Evolutionary conservation across 2,113 vertebrate species (phyloP).

Genomic region (Anhinga anhinga): DNA sequence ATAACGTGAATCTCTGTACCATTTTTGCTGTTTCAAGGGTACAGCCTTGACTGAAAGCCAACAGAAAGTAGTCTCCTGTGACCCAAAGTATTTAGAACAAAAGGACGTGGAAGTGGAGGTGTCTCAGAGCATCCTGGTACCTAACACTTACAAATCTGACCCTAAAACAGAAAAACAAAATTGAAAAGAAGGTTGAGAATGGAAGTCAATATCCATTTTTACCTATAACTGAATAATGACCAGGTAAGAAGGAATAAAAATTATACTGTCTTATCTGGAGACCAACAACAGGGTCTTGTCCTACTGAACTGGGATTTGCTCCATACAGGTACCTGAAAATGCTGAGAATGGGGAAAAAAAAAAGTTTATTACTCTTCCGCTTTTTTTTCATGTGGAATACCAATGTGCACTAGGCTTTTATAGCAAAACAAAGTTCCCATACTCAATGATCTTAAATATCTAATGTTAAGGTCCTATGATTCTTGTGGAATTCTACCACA

Average conservation of each 20-base stretch:
- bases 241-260: background rate
- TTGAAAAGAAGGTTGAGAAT: background rate
- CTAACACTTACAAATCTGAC: background rate
- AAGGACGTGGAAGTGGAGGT: background rate
- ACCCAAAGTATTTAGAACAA: background rate
- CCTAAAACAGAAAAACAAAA: background rate
- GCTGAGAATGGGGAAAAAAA: background rate
- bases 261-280: background rate
- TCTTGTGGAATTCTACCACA: background rate
- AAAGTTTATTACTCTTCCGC: background rate
- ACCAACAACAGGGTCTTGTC: background rate
- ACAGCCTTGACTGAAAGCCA: background rate
- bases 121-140: background rate
- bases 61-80: too few relatives aligned
- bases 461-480: background rate
- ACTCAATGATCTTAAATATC: background rate
- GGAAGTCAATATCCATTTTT: background rate
- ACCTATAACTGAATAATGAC: background rate
- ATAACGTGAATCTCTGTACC: background rate
- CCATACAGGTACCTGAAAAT: background rate
- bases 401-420: background rate
- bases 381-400: background rate
- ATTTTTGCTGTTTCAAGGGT: background rate
- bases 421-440: background rate
- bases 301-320: background rate